These are phyloP conservation scores for Hypomecis punctinalis DNA, from an alignment of 2,888 invertebrate species.

Conservation along the genomic window DNA sequence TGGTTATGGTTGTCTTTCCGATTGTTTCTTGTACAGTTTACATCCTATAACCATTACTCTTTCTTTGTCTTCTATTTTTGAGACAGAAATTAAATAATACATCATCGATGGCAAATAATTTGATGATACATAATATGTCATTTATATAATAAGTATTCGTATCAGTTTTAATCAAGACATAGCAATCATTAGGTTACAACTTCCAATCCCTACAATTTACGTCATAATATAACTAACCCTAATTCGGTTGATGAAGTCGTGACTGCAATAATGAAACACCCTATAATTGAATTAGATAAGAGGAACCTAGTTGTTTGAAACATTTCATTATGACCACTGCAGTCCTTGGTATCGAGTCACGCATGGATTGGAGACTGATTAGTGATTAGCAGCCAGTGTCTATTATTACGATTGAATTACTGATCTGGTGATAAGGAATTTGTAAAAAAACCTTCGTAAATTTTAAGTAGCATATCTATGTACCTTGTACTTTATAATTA, in stretches of 20 bases:
- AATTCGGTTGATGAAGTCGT: slow-evolving; percentile 64
- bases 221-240: slow-evolving; percentile 53
- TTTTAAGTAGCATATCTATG: background rate
- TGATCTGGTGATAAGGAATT: slow-evolving; percentile 19
- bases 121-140: too few species aligned
- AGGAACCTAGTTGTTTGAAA: slow-evolving; percentile 63
- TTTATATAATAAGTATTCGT: too few species aligned
- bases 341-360: slow-evolving; percentile 67
- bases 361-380: slow-evolving; percentile 37
- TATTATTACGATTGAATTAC: slow-evolving; percentile 24
- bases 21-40: background rate
- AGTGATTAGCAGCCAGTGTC: slow-evolving; percentile 13
- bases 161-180: background rate
- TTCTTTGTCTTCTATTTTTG: background rate
- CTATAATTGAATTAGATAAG: slow-evolving; percentile 79
- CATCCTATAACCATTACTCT: background rate
- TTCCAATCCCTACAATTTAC: slow-evolving; percentile 59
- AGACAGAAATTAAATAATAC: background rate
- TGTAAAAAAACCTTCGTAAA: background rate
- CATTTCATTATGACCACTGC: slow-evolving; percentile 59
- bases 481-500: background rate
- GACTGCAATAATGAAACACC: slow-evolving; percentile 74
- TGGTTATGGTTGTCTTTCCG: background rate
- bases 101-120: too few species aligned
- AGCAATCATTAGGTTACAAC: background rate